Percentiles rank a stretch among this genome's conserved stretches.
phyloP scores from a whole-genome alignment of 2,888 invertebrate species.

The Melinaea menophilus region DNA sequence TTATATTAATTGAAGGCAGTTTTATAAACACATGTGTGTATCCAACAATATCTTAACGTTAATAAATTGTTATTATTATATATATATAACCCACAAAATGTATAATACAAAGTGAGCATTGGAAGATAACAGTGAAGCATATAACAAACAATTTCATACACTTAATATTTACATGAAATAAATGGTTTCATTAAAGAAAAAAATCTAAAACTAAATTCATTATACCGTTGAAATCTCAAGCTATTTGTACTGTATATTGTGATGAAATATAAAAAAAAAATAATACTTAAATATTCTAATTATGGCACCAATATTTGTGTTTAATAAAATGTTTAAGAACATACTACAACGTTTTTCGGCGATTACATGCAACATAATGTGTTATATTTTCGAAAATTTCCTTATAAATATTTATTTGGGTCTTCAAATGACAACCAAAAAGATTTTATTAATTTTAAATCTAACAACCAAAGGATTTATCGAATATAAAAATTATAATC shows the following conservation, averaged over 20 bases:
- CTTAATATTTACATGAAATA: background rate
- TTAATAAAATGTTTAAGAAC: too few species aligned
- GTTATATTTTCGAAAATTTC: too few species aligned
- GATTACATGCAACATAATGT: too few species aligned
- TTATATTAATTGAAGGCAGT: constrained; percentile 17
- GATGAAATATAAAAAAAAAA: background rate
- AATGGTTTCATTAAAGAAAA: background rate
- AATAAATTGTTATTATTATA: background rate
- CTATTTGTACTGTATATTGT: constrained; percentile 1
- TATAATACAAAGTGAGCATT: background rate
- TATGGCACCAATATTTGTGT: constrained; percentile 1
- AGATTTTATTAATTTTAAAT: too few species aligned
- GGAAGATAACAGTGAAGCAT: background rate
- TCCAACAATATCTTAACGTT: constrained; percentile 3
- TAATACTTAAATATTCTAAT: background rate
- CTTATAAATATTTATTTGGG: too few species aligned
- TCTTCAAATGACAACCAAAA: too few species aligned
- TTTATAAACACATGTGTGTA: constrained; percentile 7
- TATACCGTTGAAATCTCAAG: background rate
- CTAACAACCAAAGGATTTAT: too few species aligned
- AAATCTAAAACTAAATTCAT: background rate
- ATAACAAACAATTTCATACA: background rate
- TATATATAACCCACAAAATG: background rate
- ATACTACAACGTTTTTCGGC: too few species aligned
- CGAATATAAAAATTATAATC: too few species aligned